phyloP scores from a whole-genome alignment of 1,140 invertebrate species.

The Diorhabda carinulata region DNA sequence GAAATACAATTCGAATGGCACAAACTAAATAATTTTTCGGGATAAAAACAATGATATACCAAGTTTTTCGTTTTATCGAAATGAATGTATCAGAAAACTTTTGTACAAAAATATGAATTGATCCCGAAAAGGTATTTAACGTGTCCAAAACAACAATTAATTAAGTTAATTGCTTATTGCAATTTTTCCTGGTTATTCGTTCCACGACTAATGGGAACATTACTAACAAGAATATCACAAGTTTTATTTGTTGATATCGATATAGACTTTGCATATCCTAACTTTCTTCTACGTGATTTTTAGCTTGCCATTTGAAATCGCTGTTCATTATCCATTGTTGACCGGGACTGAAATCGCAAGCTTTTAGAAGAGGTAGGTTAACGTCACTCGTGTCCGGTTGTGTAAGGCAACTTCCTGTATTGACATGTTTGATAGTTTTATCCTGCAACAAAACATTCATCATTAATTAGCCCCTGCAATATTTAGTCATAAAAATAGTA shows the following conservation, averaged over 20 bases:
- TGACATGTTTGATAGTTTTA: conserved; percentile 82
- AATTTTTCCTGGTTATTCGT: neutral
- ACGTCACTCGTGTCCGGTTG: conserved; percentile 67
- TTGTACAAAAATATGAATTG: neutral
- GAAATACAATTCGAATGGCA: no score
- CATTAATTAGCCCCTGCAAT: no score
- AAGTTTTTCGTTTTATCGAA: no score
- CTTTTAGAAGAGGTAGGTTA: conserved; percentile 66
- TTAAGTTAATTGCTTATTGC: conserved; percentile 5
- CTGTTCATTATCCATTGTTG: conserved; percentile 96
- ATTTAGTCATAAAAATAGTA: no score
- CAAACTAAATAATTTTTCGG: no score
- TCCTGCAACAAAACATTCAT: conserved; percentile 57
- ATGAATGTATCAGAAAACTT: no score
- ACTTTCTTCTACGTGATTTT: conserved; percentile 29
- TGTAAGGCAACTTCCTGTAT: conserved; percentile 87
- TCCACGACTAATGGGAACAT: neutral
- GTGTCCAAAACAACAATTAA: neutral
- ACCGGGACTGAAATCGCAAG: conserved; percentile 65
- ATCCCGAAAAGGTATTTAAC: neutral
- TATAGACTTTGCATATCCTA: conserved; percentile 14
- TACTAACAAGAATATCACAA: conserved; percentile 6
- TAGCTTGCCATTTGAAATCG: conserved; percentile 91
- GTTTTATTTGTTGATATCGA: neutral
- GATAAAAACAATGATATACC: no score